Base-by-base conservation (phyloP, 2,797 vertebrate genomes). In the Siniperca scherzeri region DNA sequence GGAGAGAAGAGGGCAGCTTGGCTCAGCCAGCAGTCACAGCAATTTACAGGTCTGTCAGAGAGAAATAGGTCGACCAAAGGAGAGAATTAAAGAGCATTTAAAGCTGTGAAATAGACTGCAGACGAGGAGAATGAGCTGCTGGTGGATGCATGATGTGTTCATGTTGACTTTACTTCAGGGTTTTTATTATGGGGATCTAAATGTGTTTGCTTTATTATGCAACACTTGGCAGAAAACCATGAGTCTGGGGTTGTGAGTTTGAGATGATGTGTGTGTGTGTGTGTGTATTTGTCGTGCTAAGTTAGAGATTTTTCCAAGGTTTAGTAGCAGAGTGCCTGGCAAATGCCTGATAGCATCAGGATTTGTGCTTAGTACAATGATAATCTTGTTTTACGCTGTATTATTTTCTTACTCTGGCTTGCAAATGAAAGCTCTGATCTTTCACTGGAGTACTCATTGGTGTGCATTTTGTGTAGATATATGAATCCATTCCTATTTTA, bases 1-100 rank as follows among this genome's bases (percentile, higher is more conserved):
- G 77, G 68, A 82, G 64, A 75, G 83, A 75, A 83, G 87, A 88
- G 85, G 85, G 81, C 82, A 89, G 84, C 85, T 60, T 52, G 82
- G 82, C 86, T 87, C 84, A 88, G 79, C 85, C 87, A 61, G 87
- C 84, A 92, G 87, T 85, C 91, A 75, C 81, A 86, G 84, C 88
- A 86, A 84, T 92, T 93, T 91, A 85, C 86, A 88, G 89, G 85
- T 93, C 80, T 82, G 84, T 81, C 87, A 77, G 77, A 69, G 80
- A 86, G 90, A 84, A 84, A 84, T 86, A 89, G 92, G 91, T 91
- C 70, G 53, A 83, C 27, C 70, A 73, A 80, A 89, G 85, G 85
- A 91, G 86, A 90, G 85, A 86, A 88, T 89, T 86, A 85, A 85
- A 90, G 85, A 81, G 87, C 87, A 7, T 92, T 91, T 88, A 91